These are phyloP conservation scores for Endotricha flammealis DNA, from an alignment of 2,888 invertebrate species.

Conservation along the genomic window DNA sequence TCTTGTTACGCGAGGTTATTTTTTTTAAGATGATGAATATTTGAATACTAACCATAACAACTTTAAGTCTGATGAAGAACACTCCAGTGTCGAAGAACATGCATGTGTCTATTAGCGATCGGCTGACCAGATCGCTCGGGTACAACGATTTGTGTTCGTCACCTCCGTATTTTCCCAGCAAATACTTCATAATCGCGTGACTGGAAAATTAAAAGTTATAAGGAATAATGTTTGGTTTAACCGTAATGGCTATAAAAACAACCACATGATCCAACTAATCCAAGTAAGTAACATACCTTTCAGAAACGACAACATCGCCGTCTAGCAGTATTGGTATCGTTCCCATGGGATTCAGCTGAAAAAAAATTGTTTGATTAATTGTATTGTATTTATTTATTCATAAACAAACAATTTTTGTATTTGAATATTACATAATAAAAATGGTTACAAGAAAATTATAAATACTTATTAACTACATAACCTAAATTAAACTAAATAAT, in stretches of 20 bases:
- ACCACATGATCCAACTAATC: background rate
- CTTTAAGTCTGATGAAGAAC: constrained; percentile 35
- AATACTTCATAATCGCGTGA: constrained; percentile 44
- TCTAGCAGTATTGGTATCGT: constrained; percentile 13
- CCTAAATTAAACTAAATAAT: no score
- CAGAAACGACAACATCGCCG: background rate
- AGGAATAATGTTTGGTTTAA: background rate
- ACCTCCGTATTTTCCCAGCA: constrained; percentile 37
- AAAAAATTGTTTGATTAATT: no score
- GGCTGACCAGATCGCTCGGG: constrained; percentile 35
- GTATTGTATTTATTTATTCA: no score
- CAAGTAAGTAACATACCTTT: constrained; percentile 1
- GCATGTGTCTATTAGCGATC: constrained; percentile 37
- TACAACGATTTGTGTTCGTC: constrained; percentile 31
- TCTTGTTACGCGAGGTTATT: no score
- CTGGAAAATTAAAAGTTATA: constrained; percentile 19
- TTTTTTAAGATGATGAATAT: no score
- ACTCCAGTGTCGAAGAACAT: constrained; percentile 44
- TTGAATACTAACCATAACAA: constrained; percentile 36
- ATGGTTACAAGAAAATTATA: no score
- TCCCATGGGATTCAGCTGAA: constrained; percentile 18
- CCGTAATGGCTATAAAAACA: no score
- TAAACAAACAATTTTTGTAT: no score
- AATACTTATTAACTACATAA: no score
- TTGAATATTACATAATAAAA: no score